Evolutionary conservation across 2,797 vertebrate species (phyloP), one percentile per base, ranked within the genome.

Genomic region (Borostomias antarcticus): DNA sequence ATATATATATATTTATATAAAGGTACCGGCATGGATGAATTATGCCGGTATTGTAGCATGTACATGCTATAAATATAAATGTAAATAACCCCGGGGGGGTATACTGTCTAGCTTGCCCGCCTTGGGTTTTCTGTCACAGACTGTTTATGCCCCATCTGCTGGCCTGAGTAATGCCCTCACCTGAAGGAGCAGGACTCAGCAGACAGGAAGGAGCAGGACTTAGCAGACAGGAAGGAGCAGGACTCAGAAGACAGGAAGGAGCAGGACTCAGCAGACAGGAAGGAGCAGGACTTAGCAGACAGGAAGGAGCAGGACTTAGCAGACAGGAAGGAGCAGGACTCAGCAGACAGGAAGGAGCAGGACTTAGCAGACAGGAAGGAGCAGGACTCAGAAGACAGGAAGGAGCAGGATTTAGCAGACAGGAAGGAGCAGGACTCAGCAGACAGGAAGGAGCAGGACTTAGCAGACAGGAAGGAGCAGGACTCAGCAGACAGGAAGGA

Each of bases 91-190:
- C n/a, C n/a, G n/a, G n/a, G n/a, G n/a, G n/a, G n/a, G n/a, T n/a
- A n/a, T n/a, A n/a, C n/a, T n/a, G n/a, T n/a, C n/a, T n/a, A 6
- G 35, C 35, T 37, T 13, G 15, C 8, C 15, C 35, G 15, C 35
- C 66, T 62, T 59, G 57, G 13, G 64, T 78, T 57, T 53, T 17
- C 10, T 83, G 73, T 75, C 70, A 70, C 74, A 62, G 48, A 59
- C 52, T 58, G 72, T 80, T 81, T 74, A 73, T 79, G 70, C 82
- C 75, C 64, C 76, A 80, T 86, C 80, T 83, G 67, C 74, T 77
- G 68, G 74, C 77, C 74, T 73, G 73, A 76, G 81, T 79, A 85
- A 85, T 74, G 64, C 51, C 76, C 72, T 85, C 73, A 85, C 79
- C 80, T 80, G 74, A 86, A 85, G 77, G 82, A 84, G 79, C 78